phyloP scores from a whole-genome alignment of 2,888 invertebrate genomes.

The Gibbula magus region DNA sequence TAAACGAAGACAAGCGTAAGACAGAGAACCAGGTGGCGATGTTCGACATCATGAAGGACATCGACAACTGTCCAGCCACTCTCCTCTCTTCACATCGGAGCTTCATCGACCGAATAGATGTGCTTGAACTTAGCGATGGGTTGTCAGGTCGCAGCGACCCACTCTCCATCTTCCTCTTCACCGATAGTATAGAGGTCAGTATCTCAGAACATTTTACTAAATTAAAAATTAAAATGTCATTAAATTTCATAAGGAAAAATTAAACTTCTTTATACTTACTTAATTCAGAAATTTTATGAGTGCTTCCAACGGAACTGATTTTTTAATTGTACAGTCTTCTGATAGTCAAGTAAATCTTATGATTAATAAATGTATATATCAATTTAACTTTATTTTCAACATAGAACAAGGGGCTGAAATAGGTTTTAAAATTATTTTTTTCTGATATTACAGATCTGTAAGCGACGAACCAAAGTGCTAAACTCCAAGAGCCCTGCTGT shows the following conservation, averaged over 20 bases:
- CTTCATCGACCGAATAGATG: slow-evolving; percentile 91
- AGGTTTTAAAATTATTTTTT: too few species aligned
- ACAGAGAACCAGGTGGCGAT: slow-evolving; percentile 96
- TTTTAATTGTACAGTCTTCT: too few species aligned
- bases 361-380: too few species aligned
- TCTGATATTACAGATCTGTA: slow-evolving; percentile 76
- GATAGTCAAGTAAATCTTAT: too few species aligned
- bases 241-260: too few species aligned
- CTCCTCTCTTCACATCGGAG: slow-evolving; percentile 94
- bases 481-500: slow-evolving; percentile 80
- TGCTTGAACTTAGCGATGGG: slow-evolving; percentile 85
- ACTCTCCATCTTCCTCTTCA: slow-evolving; percentile 92
- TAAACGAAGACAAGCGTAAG: slow-evolving; percentile 97
- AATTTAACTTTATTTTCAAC: too few species aligned
- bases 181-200: slow-evolving; percentile 91
- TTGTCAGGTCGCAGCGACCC: slow-evolving; percentile 90
- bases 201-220: neutral
- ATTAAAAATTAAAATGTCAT: too few species aligned
- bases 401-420: too few species aligned
- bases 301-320: too few species aligned
- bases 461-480: slow-evolving; percentile 77
- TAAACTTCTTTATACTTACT: too few species aligned
- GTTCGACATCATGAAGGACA: slow-evolving; percentile 98
- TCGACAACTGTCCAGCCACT: slow-evolving; percentile 96
- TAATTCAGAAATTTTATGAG: too few species aligned